Base-by-base conservation (phyloP, 2,888 invertebrate species). In the Protophormia terraenovae region DNA sequence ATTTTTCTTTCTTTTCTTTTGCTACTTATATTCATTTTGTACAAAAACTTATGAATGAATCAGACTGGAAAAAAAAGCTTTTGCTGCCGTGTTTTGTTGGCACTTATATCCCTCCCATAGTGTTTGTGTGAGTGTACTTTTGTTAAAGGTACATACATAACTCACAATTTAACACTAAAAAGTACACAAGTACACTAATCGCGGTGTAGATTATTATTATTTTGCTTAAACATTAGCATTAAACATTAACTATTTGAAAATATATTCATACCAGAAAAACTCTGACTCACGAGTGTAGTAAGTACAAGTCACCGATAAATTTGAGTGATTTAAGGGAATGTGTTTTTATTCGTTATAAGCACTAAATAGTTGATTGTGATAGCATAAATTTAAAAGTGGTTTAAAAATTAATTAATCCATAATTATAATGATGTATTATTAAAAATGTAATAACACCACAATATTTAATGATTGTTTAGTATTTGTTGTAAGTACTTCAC, bases 11-110 rank as follows among this genome's bases (percentile, higher is more conserved):
- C 8, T 53, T 4, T 24, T 53, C 4, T 45, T 50, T 58, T 71
- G 27, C 8, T 24, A 27, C 8, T 45, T 16, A 38, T 27, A 16
- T 66, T 12, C 22, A 41, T 72, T 45, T 55, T 60, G 16, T 27
- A 83, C 29, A 83, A 47, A 62, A 76, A 73, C 86, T 89, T 87
- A 86, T 89, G 90, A 90, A 90, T 90, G 90, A 90, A 90, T 90
- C 90, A 90, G 90, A 90, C 88, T 90, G 90, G 90, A 90, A 90
- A 90, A n/a, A n/a, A 80, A 81, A 84, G 75, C 84, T 89, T 81
- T 58, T 75, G 75, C 64, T 78, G 64, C 29, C 75, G 75, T 66
- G 73, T 47, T 72, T 58, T 32, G 50, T 58, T 58, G 35, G 38
- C 24, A 50, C 35, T 19, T 71, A n/a, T 69, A n/a, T 76, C 55